These are phyloP conservation scores for Agrilus cyanescens DNA, from an alignment of 2,888 invertebrate species.

Conservation along the genomic window DNA sequence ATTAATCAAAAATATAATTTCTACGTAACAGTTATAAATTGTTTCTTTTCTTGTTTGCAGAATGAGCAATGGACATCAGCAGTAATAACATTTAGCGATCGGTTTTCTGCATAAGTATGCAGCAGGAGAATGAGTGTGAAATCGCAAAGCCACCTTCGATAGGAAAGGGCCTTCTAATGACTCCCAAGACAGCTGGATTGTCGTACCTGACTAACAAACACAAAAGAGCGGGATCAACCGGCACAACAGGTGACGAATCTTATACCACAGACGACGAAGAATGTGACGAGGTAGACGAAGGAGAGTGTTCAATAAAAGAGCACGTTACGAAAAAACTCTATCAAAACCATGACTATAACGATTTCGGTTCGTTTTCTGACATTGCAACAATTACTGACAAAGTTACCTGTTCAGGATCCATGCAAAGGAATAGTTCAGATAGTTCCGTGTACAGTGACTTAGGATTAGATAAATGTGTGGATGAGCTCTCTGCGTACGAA, in stretches of 20 bases:
- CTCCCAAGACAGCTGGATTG: constrained; percentile 21
- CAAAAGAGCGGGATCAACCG: constrained; percentile 34
- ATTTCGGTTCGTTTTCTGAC: constrained; percentile 28
- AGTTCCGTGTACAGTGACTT: constrained; percentile 33
- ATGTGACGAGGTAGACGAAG: constrained; percentile 36
- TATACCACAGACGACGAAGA: constrained; percentile 42
- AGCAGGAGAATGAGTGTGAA: no score
- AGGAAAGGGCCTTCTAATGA: constrained; percentile 24
- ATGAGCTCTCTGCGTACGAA: constrained; percentile 11
- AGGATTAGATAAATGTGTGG: constrained; percentile 24
- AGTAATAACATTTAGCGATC: no score
- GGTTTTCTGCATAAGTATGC: no score
- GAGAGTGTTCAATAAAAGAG: constrained; percentile 33
- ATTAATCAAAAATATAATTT: no score
- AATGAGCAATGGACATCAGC: no score
- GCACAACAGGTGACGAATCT: constrained; percentile 43
- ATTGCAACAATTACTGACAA: constrained; percentile 32
- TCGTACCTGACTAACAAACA: constrained; percentile 20
- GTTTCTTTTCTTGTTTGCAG: no score
- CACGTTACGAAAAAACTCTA: constrained; percentile 37
- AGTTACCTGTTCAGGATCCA: constrained; percentile 19
- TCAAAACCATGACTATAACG: constrained; percentile 23
- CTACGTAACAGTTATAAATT: no score
- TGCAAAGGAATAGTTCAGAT: constrained; percentile 32
- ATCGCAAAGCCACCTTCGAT: constrained; percentile 9